These are phyloP conservation scores for Xestia xanthographa DNA, from an alignment of 2,888 invertebrate species.

Conservation along the genomic window DNA sequence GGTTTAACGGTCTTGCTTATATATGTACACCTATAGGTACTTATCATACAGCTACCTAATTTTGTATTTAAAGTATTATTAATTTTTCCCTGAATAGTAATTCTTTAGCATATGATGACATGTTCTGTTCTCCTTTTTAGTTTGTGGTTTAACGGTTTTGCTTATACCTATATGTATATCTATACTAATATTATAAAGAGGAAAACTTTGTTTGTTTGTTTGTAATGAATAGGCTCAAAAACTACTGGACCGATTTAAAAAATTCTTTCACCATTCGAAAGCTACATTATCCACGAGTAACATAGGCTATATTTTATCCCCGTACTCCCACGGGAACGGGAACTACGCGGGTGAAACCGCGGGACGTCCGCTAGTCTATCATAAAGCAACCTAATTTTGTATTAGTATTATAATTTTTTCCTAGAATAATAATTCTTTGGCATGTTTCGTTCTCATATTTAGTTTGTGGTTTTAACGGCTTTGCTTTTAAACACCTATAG, in stretches of 20 bases:
- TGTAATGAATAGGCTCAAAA: too few species aligned
- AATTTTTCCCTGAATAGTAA: conserved; percentile 3
- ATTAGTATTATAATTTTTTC: conserved; percentile 20
- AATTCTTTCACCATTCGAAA: too few species aligned
- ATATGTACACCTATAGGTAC: neutral
- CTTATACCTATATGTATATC: neutral
- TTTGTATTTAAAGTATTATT: conserved; percentile 7
- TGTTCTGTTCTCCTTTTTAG: conserved; percentile 10
- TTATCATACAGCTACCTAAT: neutral
- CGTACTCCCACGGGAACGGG: too few species aligned
- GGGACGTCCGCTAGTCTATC: too few species aligned
- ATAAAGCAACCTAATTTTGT: neutral
- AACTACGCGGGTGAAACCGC: too few species aligned
- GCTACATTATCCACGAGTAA: too few species aligned
- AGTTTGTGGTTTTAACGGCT: neutral
- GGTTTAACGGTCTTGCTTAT: neutral
- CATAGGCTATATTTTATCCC: too few species aligned
- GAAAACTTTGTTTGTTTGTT: too few species aligned
- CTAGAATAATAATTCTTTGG: neutral
- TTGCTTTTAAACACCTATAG: neutral
- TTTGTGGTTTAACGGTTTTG: conserved; percentile 17
- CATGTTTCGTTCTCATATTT: neutral
- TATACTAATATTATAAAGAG: too few species aligned
- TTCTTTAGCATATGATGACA: neutral
- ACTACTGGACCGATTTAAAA: too few species aligned